phyloP scores from a whole-genome alignment of 2,888 invertebrate genomes.

The Rhimphoctona megacephalus region DNA sequence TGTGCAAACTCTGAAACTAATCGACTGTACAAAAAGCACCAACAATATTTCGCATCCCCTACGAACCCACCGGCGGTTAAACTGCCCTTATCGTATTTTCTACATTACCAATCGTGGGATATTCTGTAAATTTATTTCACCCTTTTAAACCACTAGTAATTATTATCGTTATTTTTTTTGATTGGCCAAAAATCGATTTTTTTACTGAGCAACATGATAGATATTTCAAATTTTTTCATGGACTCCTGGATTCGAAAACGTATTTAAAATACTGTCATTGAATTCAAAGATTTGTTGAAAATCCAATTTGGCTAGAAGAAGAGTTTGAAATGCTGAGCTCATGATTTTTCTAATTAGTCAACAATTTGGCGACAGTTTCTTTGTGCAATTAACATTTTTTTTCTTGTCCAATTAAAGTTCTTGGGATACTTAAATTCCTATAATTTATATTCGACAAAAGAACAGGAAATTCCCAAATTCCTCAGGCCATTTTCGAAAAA shows the following conservation, averaged over 20 bases:
- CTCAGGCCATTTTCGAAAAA: neutral
- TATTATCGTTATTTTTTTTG: no score
- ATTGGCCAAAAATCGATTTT: neutral
- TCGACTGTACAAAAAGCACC: constrained; percentile 36
- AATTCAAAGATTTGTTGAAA: neutral
- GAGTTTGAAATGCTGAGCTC: neutral
- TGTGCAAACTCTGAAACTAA: constrained; percentile 62
- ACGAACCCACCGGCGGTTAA: constrained; percentile 6
- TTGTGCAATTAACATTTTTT: neutral
- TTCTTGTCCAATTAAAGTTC: neutral
- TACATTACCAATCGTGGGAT: constrained; percentile 15
- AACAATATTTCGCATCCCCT: constrained; percentile 15
- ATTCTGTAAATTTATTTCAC: neutral
- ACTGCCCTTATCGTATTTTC: neutral
- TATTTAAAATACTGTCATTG: neutral
- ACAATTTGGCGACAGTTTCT: neutral
- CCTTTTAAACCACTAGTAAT: neutral
- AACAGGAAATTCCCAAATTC: neutral
- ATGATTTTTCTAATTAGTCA: neutral
- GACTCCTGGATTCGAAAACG: neutral
- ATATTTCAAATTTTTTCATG: neutral
- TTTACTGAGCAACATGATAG: neutral
- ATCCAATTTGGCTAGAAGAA: neutral
- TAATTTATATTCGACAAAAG: neutral
- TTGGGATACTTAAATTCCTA: neutral